Conservation (phyloP, 2,797 vertebrate genomes). For the Salmo trutta region DNA sequence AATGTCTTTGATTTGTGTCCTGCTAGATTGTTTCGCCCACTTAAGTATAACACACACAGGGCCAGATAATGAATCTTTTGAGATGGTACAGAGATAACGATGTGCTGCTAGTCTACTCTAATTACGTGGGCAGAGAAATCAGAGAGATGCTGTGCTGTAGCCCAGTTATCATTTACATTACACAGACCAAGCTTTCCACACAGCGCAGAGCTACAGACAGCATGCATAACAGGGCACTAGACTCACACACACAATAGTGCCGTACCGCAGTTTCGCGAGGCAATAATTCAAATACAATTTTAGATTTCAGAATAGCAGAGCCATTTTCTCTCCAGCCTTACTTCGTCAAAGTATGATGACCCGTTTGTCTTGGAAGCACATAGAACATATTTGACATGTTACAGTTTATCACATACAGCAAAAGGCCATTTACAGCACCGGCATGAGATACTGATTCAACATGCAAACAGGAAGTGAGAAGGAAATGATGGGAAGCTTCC, state of each 20-base stretch:
- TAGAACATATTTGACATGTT: not conserved
- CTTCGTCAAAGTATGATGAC: not conserved
- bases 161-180: not conserved
- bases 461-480: not conserved
- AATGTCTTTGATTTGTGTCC: conserved; percentile 56
- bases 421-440: not conserved
- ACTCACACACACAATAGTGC: too few relatives aligned
- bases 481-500: not conserved
- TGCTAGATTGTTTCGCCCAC: conserved; percentile 40
- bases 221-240: not conserved
- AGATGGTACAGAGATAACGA: conserved; percentile 25
- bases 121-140: conserved; percentile 35
- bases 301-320: not conserved
- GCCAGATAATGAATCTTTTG: conserved; percentile 54
- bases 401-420: not conserved
- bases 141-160: not conserved
- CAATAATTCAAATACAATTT: not conserved
- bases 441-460: not conserved
- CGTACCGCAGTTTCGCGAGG: too few relatives aligned
- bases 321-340: not conserved
- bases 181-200: not conserved
- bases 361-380: not conserved
- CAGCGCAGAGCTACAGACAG: not conserved
- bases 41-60: conserved; percentile 35
- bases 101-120: conserved; percentile 29